These are phyloP conservation scores for Leptosomus discolor DNA, from an alignment of 2,113 vertebrate genomes.

Conservation along the genomic window DNA sequence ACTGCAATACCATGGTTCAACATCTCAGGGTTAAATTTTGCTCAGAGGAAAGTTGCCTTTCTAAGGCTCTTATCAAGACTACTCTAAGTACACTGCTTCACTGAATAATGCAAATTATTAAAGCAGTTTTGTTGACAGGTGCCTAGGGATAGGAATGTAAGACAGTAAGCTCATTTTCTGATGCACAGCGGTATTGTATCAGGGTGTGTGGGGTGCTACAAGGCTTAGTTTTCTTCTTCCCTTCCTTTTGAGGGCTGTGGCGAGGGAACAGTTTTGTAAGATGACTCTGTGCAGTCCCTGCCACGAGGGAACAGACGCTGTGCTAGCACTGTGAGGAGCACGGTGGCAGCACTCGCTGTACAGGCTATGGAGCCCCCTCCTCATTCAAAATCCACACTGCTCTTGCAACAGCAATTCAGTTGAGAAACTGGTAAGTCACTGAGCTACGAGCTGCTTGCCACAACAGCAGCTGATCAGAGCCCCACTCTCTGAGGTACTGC, in stretches of 20 bases:
- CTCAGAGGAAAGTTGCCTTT: not conserved
- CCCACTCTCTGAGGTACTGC: not conserved
- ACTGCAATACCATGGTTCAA: not conserved
- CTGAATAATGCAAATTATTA: not conserved
- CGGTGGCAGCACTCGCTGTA: not conserved
- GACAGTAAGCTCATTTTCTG: not conserved
- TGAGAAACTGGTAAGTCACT: not conserved
- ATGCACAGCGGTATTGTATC: not conserved
- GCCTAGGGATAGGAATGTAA: not conserved
- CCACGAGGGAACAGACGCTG: not conserved
- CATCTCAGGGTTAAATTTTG: not conserved
- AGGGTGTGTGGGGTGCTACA: not conserved
- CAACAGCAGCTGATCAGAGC: not conserved
- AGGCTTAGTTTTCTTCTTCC: not conserved
- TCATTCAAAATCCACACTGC: not conserved
- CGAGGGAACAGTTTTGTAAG: not conserved
- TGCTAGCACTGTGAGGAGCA: not conserved
- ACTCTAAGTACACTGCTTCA: not conserved
- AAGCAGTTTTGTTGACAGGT: not conserved
- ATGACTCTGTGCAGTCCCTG: not conserved
- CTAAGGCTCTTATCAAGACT: not conserved
- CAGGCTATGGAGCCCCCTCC: not conserved
- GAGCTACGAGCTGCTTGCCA: not conserved
- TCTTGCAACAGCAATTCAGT: not conserved
- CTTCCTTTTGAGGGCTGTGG: not conserved